Evolutionary conservation across 2,113 vertebrate genomes (phyloP), one percentile per base, ranked within the genome.

Genomic region (Balaeniceps rex): DNA sequence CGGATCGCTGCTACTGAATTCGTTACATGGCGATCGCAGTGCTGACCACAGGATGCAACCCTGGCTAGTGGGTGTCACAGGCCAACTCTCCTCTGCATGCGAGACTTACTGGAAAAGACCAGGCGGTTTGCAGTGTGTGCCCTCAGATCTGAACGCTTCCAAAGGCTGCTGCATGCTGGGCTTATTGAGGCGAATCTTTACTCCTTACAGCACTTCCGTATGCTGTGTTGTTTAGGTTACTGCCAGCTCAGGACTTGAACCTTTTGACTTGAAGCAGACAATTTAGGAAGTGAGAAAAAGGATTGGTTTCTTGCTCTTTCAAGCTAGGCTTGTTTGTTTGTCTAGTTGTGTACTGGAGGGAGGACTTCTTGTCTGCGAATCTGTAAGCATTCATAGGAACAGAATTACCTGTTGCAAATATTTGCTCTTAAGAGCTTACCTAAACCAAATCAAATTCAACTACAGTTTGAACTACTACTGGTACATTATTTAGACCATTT

Each of bases 61-160:
- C 55, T 26, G 16, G 28, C 51, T 40, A 5, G 12, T 4, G 24
- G 10, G 12, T 61, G 61, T 9, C 80, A 21, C 25, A 25, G 72
- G 49, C 44, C 51, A 26, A 2, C 18, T 57, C 47, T 63, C 10
- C 29, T 31, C 33, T 0, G 1, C 31, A 1, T 8, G 4, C 17
- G 8, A 26, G 70, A 47, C 58, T 29, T 10, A 13, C 82, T 4
- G 11, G 58, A 23, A 31, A 65, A 55, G 33, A 33, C 9, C 38
- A 11, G 38, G 61, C 16, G 4, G 34, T 46, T 11, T 28, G 76
- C 29, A 31, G 42, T 6, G 14, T 42, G 55, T 17, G 38, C 64
- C 49, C 57, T 61, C n/a, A 12, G n/a, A 49, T 19, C 19, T 5
- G 40, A 51, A 14, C 33, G 5, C 29, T 46, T 19, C 46, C 7